Evolutionary conservation across 1,140 invertebrate genomes (phyloP), one percentile per base, ranked within the genome.

Genomic region (Drosophila obscura): DNA sequence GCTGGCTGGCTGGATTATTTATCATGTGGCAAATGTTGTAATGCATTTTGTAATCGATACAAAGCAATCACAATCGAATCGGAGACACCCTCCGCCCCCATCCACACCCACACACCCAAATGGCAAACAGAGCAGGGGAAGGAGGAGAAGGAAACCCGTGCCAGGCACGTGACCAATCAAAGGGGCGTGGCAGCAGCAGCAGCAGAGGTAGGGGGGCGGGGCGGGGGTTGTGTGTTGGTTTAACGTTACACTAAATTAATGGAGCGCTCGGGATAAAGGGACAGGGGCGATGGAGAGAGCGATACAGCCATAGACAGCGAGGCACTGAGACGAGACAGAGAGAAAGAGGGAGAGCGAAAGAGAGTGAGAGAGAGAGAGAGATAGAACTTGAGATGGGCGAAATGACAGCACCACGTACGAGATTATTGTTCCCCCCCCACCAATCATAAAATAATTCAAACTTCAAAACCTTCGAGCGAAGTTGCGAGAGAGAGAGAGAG

Each of bases 41-140:
- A 85, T 87, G 82, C 82, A 85, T 88, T 87, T 87, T 88, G 82
- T 87, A 87, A 87, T 87, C 82, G 83, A 87, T 87, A 87, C 82
- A 87, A 82, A 82, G 78, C 79, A 87, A 87, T 87, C 82, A 88
- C 65, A 87, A 78, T 39, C 69, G 78, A 85, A 85, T 85, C 74
- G 73, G 77, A 72, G 81, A 39, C 35, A 11, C 35, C 35, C 35
- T 4, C 11, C n/a, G n/a, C n/a, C n/a, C 4, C 3, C 31, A 4
- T 1, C 19, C 19, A 1, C 5, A n/a, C 26, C 5, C 5, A 28
- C 26, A 6, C 26, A 28, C 6, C 61, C 73, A 45, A 75, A 68
- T 46, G 51, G 59, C 28, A 19, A 39, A 24, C 24, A 31, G 49
- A 4, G 46, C 9, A 7, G 15, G 31, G 4, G 26, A 15, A 13